These are phyloP conservation scores for Urosaurus nigricauda DNA, from an alignment of 2,797 vertebrate genomes.

Conservation along the genomic window DNA sequence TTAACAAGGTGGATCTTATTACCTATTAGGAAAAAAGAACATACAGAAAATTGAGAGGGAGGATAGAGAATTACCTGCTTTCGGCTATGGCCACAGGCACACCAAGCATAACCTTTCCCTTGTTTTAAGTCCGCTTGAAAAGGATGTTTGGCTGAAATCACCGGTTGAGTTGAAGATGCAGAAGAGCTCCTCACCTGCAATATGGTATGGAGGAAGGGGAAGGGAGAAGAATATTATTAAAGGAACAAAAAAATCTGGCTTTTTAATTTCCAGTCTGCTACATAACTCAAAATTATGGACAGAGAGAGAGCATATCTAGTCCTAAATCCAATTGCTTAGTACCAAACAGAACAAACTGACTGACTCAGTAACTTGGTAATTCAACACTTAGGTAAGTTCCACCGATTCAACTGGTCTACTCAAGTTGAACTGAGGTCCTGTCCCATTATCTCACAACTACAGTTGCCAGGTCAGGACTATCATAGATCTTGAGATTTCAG, in stretches of 20 bases:
- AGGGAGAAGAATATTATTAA: not conserved
- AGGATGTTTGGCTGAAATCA: constrained; percentile 82
- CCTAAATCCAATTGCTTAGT: too few species aligned
- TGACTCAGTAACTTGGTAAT: too few species aligned
- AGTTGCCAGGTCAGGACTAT: too few species aligned
- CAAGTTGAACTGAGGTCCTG: too few species aligned
- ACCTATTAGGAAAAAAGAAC: not conserved
- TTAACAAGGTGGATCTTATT: not conserved
- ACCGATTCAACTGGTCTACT: too few species aligned
- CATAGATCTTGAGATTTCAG: too few species aligned
- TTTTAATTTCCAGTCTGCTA: not conserved
- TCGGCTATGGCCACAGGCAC: constrained; percentile 87
- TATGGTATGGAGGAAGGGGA: not conserved
- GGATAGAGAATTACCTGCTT: constrained; percentile 81
- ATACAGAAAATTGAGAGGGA: not conserved
- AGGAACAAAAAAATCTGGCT: not conserved
- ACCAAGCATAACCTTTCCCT: constrained; percentile 86
- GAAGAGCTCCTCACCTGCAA: constrained; percentile 47
- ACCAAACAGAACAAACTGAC: too few species aligned
- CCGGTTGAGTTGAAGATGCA: constrained; percentile 47
- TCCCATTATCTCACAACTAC: too few species aligned
- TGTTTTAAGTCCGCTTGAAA: constrained; percentile 82
- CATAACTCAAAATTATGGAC: not conserved
- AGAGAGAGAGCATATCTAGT: too few species aligned
- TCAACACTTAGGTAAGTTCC: too few species aligned